Conservation (phyloP, 1,140 invertebrate genomes). For the Papilio machaon region DNA sequence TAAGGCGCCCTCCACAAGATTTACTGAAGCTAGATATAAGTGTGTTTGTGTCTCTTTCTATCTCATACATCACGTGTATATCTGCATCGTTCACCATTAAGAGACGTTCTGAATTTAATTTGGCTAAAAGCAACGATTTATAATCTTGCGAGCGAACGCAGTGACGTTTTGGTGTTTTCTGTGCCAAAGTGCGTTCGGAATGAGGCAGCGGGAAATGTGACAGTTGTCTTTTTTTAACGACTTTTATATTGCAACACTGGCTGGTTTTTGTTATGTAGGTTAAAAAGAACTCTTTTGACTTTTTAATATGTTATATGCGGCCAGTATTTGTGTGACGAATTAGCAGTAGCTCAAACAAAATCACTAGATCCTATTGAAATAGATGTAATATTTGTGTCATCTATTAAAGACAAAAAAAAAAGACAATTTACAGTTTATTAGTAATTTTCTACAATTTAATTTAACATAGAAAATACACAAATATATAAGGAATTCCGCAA, state of each 20-base stretch:
- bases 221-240: conserved; percentile 30
- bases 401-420: background rate
- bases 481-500: background rate
- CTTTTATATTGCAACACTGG: conserved; percentile 21
- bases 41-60: conserved; percentile 42
- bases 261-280: background rate
- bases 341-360: background rate
- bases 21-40: conserved; percentile 45
- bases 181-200: conserved; percentile 42
- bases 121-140: conserved; percentile 71
- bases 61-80: conserved; percentile 33
- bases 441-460: too few relatives aligned
- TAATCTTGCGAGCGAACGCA: conserved; percentile 49
- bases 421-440: background rate
- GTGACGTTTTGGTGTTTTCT: conserved; percentile 23
- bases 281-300: background rate
- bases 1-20: conserved; percentile 54
- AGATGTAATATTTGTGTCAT: too few relatives aligned
- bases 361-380: too few relatives aligned
- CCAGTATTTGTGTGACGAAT: background rate
- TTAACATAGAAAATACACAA: background rate
- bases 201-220: conserved; percentile 10
- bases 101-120: conserved; percentile 63
- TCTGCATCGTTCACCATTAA: conserved; percentile 45
- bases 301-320: background rate